Evolutionary conservation across 2,888 invertebrate genomes (phyloP).

Genomic region (Entomobrya proxima): DNA sequence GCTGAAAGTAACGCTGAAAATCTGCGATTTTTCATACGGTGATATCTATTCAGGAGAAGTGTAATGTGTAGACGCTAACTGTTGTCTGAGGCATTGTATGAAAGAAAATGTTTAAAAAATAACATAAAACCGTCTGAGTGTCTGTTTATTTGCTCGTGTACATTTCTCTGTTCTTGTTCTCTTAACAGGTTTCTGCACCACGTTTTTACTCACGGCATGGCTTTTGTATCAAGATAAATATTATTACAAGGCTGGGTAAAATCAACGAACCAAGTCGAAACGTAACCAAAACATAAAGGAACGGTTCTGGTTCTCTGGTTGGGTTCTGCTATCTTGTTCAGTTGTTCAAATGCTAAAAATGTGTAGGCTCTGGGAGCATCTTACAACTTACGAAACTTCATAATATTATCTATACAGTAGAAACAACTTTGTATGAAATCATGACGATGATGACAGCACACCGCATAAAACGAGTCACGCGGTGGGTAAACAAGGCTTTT

Average conservation of each 20-base stretch:
- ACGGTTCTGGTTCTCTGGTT: no score
- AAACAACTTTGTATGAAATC: no score
- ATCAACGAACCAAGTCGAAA: slow-evolving; percentile 14
- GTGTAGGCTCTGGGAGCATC: no score
- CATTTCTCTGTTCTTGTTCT: not conserved
- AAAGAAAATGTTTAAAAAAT: not conserved
- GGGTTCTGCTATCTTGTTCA: no score
- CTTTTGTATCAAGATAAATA: not conserved
- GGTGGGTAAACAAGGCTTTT: not conserved
- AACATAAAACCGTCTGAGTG: slow-evolving; percentile 23
- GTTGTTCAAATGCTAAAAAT: no score
- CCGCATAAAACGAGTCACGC: not conserved
- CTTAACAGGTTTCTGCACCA: not conserved
- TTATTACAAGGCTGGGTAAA: not conserved
- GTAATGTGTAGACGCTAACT: no score
- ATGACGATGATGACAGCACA: not conserved
- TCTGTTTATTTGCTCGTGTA: not conserved
- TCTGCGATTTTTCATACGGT: slow-evolving; percentile 39
- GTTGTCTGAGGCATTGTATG: no score
- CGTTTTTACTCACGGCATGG: not conserved
- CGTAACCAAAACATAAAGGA: not conserved
- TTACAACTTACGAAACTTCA: no score
- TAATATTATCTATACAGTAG: no score
- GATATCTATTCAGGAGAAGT: no score
- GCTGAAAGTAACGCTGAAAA: slow-evolving; percentile 4